Evolutionary conservation across 2,113 vertebrate genomes (phyloP).

Genomic region (Alligator mississippiensis): DNA sequence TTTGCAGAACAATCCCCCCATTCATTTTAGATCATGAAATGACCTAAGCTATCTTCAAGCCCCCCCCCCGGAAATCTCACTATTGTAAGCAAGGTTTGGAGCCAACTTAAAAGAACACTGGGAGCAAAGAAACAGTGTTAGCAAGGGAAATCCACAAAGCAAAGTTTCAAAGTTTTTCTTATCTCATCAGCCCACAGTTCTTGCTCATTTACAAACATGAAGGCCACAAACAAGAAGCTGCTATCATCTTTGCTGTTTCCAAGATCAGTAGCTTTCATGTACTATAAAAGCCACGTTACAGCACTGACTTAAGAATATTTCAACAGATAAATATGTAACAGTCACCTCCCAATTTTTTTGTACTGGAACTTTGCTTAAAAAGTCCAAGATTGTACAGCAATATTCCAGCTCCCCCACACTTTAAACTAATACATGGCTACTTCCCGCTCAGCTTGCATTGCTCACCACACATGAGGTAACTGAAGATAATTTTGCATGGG

Average conservation of each 20-base stretch:
- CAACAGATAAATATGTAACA: not conserved
- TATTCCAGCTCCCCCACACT: not conserved
- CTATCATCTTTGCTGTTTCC: fast-evolving
- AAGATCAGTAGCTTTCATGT: not conserved
- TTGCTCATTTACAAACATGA: fast-evolving
- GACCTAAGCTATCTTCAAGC: not conserved
- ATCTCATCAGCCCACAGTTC: not conserved
- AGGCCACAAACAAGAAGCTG: not conserved
- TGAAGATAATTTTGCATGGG: not conserved
- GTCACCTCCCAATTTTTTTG: not conserved
- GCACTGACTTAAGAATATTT: not conserved
- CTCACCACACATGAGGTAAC: not conserved
- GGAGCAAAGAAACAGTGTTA: not conserved
- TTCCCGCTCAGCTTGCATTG: not conserved
- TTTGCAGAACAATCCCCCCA: not conserved
- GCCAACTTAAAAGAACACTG: not conserved
- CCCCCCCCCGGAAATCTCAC: fast-evolving
- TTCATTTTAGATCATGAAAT: no score
- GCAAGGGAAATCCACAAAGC: not conserved
- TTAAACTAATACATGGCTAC: not conserved
- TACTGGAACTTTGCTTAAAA: not conserved
- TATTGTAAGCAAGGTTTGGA: not conserved
- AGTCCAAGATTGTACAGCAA: not conserved
- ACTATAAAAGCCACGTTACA: not conserved
- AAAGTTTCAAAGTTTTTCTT: not conserved